Base-by-base conservation (phyloP, 2,113 vertebrate genomes). In the Stigmatopora argus region DNA sequence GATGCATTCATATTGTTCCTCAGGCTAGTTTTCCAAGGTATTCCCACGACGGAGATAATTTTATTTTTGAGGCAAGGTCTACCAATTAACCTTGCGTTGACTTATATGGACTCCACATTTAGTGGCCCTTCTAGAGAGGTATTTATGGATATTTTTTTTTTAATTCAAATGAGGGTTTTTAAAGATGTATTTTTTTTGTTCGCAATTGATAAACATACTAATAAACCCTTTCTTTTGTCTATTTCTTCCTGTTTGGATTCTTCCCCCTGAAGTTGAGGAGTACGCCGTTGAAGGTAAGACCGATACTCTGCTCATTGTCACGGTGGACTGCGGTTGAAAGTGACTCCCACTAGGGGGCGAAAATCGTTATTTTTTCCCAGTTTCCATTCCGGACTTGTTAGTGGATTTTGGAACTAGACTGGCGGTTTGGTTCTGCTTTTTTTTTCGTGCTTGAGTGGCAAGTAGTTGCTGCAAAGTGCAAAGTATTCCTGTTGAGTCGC, bases 281-380 rank as follows among this genome's bases (percentile, higher is more conserved):
- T 89, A 87, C 76, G 83, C 78, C 46, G 87, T 87, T 59, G 89
- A 91, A 91, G 90, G 90, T 91, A 91, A 91, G 89, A 69, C 74
- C 19, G 62, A 82, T 73, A 78, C 52, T 66, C 71, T 89, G 83
- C 77, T 82, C 85, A 87, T 89, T 90, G 87, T 89, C 89, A 83
- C 85, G 80, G 89, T 91, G 90, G 90, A 91, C 89, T 91, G 90
- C 88, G 89, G 90, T 91, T 90, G 73, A 69, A 82, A 70, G 83
- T 84, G 87, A 91, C 89, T 76, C 80, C 73, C 78, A 76, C 72
- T 31, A 31, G 84, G 51, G 84, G 89, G 86, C 77, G 66, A 81
- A 83, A 86, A 87, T 78, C 82, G 47, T 26, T 74, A 45, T 70
- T 84, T 68, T 78, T 69, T 63, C 18, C 38, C 66, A 59, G 49